These are phyloP conservation scores for Drosophila paramelanica DNA, from an alignment of 2,888 invertebrate species.

Conservation along the genomic window DNA sequence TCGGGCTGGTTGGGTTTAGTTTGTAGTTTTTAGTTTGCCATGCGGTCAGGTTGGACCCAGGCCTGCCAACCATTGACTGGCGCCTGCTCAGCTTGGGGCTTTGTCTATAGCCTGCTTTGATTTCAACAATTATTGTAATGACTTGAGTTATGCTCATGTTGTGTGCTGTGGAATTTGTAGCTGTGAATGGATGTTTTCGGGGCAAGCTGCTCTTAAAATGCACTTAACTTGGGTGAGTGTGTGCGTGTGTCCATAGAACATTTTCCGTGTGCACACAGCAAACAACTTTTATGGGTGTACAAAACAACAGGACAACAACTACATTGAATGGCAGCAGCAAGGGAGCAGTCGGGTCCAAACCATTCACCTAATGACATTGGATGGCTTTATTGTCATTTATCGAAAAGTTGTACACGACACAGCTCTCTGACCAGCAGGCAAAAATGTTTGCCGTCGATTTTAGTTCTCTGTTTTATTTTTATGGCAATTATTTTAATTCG, in stretches of 20 bases:
- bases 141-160: slow-evolving; percentile 60
- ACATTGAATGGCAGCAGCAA: slow-evolving; percentile 21
- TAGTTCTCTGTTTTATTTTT: slow-evolving; percentile 47
- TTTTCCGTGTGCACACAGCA: slow-evolving; percentile 41
- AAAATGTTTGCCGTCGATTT: slow-evolving; percentile 65
- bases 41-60: slow-evolving; percentile 5
- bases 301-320: slow-evolving; percentile 24
- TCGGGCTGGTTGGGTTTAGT: background rate
- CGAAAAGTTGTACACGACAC: slow-evolving; percentile 66
- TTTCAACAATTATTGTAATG: slow-evolving; percentile 71
- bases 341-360: slow-evolving; percentile 42
- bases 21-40: slow-evolving; percentile 11
- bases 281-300: slow-evolving; percentile 61
- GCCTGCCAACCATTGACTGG: slow-evolving; percentile 3
- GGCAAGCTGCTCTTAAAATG: slow-evolving; percentile 51
- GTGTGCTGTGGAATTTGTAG: slow-evolving; percentile 37
- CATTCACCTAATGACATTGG: slow-evolving; percentile 79
- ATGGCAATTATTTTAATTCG: slow-evolving; percentile 73
- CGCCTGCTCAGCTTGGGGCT: background rate
- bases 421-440: slow-evolving; percentile 37
- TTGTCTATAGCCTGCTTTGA: slow-evolving; percentile 48
- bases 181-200: slow-evolving; percentile 35
- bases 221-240: slow-evolving; percentile 55
- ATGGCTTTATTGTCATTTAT: slow-evolving; percentile 79
- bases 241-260: slow-evolving; percentile 14